These are phyloP conservation scores for Otis tarda DNA, from an alignment of 2,113 vertebrate species.

Conservation along the genomic window DNA sequence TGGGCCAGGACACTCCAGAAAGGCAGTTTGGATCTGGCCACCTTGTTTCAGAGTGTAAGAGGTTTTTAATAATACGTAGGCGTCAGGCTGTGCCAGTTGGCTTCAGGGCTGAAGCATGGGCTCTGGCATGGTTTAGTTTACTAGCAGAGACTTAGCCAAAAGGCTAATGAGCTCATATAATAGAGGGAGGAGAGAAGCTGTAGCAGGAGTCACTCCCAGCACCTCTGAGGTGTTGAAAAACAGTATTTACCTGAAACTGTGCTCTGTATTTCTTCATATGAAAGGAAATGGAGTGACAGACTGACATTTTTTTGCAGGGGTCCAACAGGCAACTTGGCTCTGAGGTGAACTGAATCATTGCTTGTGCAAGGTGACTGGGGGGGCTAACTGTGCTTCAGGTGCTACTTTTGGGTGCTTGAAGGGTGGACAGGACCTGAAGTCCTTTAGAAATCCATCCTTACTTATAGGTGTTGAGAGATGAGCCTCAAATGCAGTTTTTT, in stretches of 20 bases:
- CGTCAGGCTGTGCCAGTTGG: background rate
- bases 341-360: background rate
- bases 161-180: conserved; percentile 25
- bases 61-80: background rate
- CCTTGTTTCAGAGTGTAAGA: conserved; percentile 7
- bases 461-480: background rate
- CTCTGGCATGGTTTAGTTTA: conserved; percentile 4
- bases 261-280: background rate
- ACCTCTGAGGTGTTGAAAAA: background rate
- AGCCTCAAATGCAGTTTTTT: background rate
- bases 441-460: background rate
- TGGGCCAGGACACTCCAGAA: background rate
- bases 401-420: background rate
- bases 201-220: background rate
- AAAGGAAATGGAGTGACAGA: background rate
- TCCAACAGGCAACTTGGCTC: background rate
- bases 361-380: background rate
- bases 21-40: background rate
- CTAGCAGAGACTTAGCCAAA: conserved; percentile 13
- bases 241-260: background rate
- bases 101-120: conserved; percentile 45
- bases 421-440: background rate
- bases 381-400: background rate
- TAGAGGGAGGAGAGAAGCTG: background rate
- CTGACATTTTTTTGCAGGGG: background rate